These are phyloP conservation scores for Patagioenas fasciata DNA, from an alignment of 2,113 vertebrate species.

Conservation along the genomic window DNA sequence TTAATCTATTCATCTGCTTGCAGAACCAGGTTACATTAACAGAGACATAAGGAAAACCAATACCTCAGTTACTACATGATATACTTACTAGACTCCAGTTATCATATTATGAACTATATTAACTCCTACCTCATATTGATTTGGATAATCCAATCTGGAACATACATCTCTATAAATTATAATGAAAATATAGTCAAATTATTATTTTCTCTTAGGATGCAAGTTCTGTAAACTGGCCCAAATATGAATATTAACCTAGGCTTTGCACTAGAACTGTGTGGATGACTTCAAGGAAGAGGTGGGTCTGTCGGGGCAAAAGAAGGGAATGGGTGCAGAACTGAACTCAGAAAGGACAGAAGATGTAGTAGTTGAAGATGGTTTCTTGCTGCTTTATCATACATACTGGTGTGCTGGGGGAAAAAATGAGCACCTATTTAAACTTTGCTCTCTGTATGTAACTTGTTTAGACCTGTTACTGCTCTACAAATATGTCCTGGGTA, in stretches of 20 bases:
- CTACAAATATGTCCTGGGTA: neutral
- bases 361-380: neutral
- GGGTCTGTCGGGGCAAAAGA: neutral
- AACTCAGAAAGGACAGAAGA: neutral
- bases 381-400: neutral
- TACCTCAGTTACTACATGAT: neutral
- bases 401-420: fast-evolving
- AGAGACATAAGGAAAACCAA: neutral
- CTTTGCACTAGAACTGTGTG: neutral
- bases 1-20: neutral
- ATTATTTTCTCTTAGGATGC: neutral
- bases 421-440: neutral
- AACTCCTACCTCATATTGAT: neutral
- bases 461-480: neutral
- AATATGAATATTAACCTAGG: neutral
- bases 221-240: neutral
- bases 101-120: neutral
- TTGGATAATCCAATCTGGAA: neutral
- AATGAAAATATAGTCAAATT: neutral
- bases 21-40: neutral
- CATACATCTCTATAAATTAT: neutral
- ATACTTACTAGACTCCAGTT: neutral
- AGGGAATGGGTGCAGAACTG: neutral
- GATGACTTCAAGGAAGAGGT: neutral
- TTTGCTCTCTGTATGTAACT: neutral